A percentile compares a stretch with the other conserved stretches of the same genome.
Conservation (phyloP, 2,113 vertebrate species). For the Octodon degus region DNA sequence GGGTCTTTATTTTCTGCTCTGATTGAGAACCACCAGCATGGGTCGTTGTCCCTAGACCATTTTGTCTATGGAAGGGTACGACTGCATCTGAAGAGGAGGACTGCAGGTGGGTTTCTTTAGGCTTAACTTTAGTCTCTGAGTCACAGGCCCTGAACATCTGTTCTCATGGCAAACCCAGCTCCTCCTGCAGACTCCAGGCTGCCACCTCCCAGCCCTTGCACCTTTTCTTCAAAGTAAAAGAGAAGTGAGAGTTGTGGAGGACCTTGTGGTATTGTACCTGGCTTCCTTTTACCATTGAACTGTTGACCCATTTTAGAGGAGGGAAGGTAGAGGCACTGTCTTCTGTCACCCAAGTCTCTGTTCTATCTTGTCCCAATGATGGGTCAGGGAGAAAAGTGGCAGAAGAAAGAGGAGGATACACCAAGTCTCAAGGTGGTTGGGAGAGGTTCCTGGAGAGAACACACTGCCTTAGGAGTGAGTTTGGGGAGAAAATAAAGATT, state of each 20-base stretch:
- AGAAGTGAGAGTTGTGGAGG: not conserved
- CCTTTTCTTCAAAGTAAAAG: not conserved
- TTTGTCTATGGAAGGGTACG: accelerated
- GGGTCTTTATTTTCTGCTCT: not conserved
- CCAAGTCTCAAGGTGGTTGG: accelerated
- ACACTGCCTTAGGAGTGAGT: accelerated
- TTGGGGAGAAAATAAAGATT: not conserved
- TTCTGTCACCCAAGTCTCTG: not conserved
- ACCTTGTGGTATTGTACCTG: not conserved
- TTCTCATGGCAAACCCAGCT: accelerated
- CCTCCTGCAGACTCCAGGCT: not conserved
- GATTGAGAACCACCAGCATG: accelerated
- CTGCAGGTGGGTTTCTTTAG: not conserved
- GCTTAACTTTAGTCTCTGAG: not conserved
- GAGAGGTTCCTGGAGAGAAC: not conserved
- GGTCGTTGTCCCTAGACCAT: not conserved
- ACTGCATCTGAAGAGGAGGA: not conserved
- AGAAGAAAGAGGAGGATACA: too few relatives aligned
- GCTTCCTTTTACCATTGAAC: not conserved
- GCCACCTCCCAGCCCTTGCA: not conserved
- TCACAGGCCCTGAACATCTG: not conserved
- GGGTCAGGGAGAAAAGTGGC: not conserved
- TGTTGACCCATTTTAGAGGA: not conserved
- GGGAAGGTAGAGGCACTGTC: not conserved
- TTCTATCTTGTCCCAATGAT: not conserved